These are phyloP conservation scores for Cisticola juncidis DNA, from an alignment of 2,113 vertebrate species.

Conservation along the genomic window DNA sequence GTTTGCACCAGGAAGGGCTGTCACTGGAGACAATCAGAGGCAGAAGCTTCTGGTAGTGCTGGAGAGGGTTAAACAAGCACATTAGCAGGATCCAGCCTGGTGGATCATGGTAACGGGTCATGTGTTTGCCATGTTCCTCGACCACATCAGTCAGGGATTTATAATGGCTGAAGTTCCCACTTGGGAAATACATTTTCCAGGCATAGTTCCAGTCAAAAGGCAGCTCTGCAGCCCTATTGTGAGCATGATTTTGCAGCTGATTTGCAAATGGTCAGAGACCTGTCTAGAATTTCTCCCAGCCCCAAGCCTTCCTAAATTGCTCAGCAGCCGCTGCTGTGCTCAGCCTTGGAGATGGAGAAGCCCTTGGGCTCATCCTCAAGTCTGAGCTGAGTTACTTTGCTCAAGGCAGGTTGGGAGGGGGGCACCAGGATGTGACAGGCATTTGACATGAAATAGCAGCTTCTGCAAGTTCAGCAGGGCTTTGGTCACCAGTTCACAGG, in stretches of 20 bases:
- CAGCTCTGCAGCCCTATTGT: slow-evolving; percentile 49
- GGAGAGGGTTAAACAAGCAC: slow-evolving; percentile 13
- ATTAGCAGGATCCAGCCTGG: slow-evolving; percentile 1
- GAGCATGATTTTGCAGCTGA: slow-evolving; percentile 59
- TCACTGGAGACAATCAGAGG: not conserved
- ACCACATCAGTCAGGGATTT: slow-evolving; percentile 31
- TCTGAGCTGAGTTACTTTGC: not conserved
- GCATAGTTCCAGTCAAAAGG: slow-evolving; percentile 44
- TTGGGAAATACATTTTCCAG: slow-evolving; percentile 62
- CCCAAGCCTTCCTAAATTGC: not conserved
- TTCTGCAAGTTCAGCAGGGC: not conserved
- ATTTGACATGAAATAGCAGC: not conserved
- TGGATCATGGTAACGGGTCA: not conserved
- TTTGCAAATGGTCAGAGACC: slow-evolving; percentile 48
- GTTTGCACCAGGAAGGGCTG: not conserved
- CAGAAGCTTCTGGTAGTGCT: slow-evolving; percentile 12
- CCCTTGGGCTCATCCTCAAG: not conserved
- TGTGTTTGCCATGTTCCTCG: slow-evolving; percentile 1
- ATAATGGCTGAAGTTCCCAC: slow-evolving; percentile 26
- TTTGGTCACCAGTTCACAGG: not conserved
- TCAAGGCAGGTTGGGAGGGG: not conserved
- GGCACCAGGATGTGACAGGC: not conserved
- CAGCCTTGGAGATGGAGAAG: not conserved
- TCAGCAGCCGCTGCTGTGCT: not conserved
- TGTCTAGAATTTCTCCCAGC: not conserved